phyloP scores from a whole-genome alignment of 2,113 vertebrate species.

The Neogale vison region DNA sequence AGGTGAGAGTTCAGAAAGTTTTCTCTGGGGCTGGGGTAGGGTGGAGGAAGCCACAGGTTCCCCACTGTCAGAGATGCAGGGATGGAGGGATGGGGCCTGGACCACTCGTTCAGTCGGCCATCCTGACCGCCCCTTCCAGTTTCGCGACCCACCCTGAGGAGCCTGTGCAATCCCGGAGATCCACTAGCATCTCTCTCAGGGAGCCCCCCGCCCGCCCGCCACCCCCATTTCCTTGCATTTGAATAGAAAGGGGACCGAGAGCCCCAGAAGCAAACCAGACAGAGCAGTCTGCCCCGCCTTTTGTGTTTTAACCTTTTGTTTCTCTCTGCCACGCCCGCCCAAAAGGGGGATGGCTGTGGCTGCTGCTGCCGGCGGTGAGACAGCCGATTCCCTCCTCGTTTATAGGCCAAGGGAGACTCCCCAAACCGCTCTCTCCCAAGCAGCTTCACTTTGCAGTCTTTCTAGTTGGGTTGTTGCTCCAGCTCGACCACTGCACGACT shows the following conservation, averaged over 20 bases:
- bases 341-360: slow-evolving; percentile 51
- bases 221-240: not conserved
- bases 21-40: slow-evolving; percentile 15
- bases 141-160: not conserved
- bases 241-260: not conserved
- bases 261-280: not conserved
- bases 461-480: not conserved
- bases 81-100: slow-evolving; percentile 66
- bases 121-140: not conserved
- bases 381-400: not conserved
- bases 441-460: not conserved
- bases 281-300: slow-evolving; percentile 62
- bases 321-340: slow-evolving; percentile 76
- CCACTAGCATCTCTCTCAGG: not conserved
- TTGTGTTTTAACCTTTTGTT: slow-evolving; percentile 82
- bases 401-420: not conserved
- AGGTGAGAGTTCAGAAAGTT: slow-evolving; percentile 55
- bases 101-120: slow-evolving; percentile 54
- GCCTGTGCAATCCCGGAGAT: not conserved
- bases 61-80: slow-evolving; percentile 54
- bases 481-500: not conserved
- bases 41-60: slow-evolving; percentile 70
- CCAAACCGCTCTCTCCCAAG: slow-evolving; percentile 66
- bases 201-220: too few relatives aligned
- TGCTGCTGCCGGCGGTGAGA: not conserved